Conservation (phyloP, 2,113 vertebrate genomes). For the Nesoenas mayeri region DNA sequence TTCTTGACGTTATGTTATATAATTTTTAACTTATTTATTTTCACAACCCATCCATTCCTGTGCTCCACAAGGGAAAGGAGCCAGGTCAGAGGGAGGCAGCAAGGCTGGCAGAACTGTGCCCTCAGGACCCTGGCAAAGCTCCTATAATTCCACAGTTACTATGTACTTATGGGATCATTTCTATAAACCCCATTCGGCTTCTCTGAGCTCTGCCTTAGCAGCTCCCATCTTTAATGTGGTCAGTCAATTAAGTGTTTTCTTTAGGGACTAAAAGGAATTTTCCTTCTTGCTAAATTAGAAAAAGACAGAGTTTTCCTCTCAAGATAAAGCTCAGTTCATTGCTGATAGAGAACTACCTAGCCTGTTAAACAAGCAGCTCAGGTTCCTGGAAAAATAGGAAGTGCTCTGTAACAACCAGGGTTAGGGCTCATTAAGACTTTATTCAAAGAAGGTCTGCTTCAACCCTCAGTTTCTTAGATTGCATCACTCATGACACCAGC, state of each 20-base stretch:
- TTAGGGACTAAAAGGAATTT: neutral
- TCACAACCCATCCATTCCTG: neutral
- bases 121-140: neutral
- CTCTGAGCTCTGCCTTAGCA: neutral
- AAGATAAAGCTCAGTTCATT: neutral
- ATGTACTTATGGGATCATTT: neutral
- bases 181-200: neutral
- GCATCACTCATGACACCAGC: neutral
- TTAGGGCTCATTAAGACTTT: neutral
- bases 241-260: neutral
- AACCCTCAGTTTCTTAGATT: neutral
- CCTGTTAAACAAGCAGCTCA: neutral
- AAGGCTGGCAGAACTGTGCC: neutral
- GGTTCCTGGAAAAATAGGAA: neutral
- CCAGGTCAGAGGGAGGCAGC: neutral
- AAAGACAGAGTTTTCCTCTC: neutral
- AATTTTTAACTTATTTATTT: neutral
- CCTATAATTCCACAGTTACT: neutral
- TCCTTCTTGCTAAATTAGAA: neutral
- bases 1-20: neutral
- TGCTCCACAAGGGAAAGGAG: neutral
- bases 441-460: neutral
- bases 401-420: neutral
- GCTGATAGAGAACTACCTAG: neutral
- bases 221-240: neutral